Percentiles rank a stretch among this genome's conserved stretches.
phyloP scores from a whole-genome alignment of 2,888 invertebrate genomes.

The Drosophila merina region DNA sequence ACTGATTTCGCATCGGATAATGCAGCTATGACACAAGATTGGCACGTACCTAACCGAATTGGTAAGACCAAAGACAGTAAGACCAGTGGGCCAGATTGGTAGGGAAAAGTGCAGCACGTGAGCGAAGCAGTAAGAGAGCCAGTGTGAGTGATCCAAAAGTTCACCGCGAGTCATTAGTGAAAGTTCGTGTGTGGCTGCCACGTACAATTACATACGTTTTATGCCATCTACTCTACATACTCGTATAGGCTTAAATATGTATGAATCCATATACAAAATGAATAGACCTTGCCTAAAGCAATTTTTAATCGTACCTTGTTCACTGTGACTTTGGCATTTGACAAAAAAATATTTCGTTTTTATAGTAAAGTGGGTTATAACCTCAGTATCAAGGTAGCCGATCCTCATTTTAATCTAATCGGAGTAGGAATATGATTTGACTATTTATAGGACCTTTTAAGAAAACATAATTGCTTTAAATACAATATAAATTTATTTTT shows the following conservation, averaged over 20 bases:
- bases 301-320: slow-evolving; percentile 22
- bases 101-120: slow-evolving; percentile 45
- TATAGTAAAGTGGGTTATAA: slow-evolving; percentile 10
- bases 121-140: slow-evolving; percentile 16
- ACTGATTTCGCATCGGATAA: slow-evolving; percentile 4
- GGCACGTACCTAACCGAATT: slow-evolving; percentile 24
- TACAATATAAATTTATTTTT: not conserved
- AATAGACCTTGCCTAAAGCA: slow-evolving; percentile 7
- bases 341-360: slow-evolving; percentile 14
- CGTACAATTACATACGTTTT: slow-evolving; percentile 55
- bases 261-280: not conserved
- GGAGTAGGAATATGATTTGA: not conserved
- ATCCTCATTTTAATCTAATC: not conserved
- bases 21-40: slow-evolving; percentile 23
- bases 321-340: slow-evolving; percentile 39
- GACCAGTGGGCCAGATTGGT: not conserved
- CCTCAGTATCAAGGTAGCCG: not conserved
- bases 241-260: not conserved
- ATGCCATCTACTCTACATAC: slow-evolving; percentile 19
- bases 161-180: slow-evolving; percentile 80
- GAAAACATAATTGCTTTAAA: not conserved
- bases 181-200: slow-evolving; percentile 69
- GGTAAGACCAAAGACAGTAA: not conserved
- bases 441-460: not conserved
- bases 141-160: slow-evolving; percentile 54